phyloP scores from a whole-genome alignment of 1,140 invertebrate genomes.

The Pogonomyrmex barbatus region DNA sequence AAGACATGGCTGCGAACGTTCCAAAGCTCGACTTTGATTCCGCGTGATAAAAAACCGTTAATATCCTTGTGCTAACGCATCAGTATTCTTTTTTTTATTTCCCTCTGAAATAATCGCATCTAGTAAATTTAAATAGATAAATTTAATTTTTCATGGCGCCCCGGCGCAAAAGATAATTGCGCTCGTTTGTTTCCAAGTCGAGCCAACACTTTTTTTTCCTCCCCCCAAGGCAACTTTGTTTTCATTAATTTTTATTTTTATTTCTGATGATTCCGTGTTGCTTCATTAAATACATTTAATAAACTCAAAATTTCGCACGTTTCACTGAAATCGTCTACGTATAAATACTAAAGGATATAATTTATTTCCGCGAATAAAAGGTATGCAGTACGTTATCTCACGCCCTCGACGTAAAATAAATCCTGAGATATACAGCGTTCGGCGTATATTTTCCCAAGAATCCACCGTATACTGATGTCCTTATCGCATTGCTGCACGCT shows the following conservation, averaged over 20 bases:
- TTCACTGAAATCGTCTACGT: neutral
- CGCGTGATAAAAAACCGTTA: neutral
- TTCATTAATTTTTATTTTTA: neutral
- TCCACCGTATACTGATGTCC: conserved; percentile 52
- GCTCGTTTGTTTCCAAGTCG: neutral
- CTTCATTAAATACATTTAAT: conserved; percentile 30
- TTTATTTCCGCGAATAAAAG: conserved; percentile 56
- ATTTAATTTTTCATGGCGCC: neutral
- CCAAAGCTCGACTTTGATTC: neutral
- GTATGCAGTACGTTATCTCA: conserved; percentile 42
- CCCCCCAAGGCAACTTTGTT: neutral
- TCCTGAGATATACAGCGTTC: conserved; percentile 45
- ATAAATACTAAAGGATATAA: conserved; percentile 16
- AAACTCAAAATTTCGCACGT: conserved; percentile 31
- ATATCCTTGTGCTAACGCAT: too few relatives aligned
- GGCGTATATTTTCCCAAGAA: conserved; percentile 58
- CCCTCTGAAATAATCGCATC: neutral
- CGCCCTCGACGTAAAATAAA: conserved; percentile 59
- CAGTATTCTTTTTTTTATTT: neutral
- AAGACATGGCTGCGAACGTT: neutral
- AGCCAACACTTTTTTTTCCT: neutral
- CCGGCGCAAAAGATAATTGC: neutral
- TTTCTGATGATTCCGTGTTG: neutral
- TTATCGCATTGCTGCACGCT: conserved; percentile 49
- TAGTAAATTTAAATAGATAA: neutral